Percentiles rank a stretch among this genome's conserved stretches.
phyloP scores from a whole-genome alignment of 2,797 vertebrate species.

The Morus bassanus region DNA sequence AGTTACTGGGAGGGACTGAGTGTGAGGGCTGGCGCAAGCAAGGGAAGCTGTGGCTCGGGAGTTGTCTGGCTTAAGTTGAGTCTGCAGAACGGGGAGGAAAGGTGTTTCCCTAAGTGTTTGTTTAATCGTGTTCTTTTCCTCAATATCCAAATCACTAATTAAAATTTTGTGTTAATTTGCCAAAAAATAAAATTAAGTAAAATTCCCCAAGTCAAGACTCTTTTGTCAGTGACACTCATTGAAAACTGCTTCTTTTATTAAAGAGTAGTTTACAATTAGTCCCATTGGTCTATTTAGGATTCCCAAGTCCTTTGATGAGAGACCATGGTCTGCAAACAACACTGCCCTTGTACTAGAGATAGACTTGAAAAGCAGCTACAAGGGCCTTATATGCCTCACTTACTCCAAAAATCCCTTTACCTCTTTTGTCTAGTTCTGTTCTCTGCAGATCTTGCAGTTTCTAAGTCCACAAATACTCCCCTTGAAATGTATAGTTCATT shows the following conservation, averaged over 20 bases:
- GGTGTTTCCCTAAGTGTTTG: background rate
- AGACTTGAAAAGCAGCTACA: background rate
- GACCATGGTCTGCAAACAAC: background rate
- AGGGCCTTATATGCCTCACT: background rate
- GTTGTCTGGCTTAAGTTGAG: background rate
- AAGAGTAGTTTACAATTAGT: background rate
- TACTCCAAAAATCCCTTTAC: background rate
- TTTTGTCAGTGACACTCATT: background rate
- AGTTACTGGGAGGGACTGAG: background rate
- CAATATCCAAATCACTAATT: background rate
- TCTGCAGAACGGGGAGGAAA: background rate
- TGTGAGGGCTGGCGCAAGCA: background rate
- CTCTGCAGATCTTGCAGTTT: background rate
- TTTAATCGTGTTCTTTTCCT: background rate
- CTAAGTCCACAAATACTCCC: background rate
- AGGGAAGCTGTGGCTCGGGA: background rate
- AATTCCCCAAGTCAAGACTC: background rate
- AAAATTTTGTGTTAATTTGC: background rate
- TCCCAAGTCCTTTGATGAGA: background rate
- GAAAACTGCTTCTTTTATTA: background rate
- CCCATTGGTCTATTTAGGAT: background rate
- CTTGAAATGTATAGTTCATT: background rate
- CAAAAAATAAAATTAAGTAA: background rate
- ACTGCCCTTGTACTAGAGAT: background rate
- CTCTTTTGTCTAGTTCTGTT: background rate